These are phyloP conservation scores for Hypotaenidia okinawae DNA, from an alignment of 2,797 vertebrate genomes.

Conservation along the genomic window DNA sequence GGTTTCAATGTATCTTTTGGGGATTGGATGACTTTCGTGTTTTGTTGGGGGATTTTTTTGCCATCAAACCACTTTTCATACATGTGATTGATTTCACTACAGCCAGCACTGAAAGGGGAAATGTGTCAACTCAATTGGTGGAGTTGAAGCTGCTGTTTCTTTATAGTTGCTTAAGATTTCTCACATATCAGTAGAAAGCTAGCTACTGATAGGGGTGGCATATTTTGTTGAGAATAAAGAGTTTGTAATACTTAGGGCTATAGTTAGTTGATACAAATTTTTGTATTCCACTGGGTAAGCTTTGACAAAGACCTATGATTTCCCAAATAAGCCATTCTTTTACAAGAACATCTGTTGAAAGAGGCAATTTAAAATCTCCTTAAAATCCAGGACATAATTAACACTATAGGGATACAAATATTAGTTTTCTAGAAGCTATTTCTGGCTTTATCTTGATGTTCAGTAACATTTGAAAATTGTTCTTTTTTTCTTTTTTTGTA, in stretches of 20 bases:
- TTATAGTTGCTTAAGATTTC: neutral
- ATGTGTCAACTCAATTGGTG: neutral
- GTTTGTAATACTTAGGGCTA: constrained; percentile 28
- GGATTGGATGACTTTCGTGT: neutral
- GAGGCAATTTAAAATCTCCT: constrained; percentile 75
- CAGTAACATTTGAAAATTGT: constrained; percentile 3
- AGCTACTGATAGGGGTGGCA: neutral
- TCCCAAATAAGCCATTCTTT: constrained; percentile 74
- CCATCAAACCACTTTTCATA: neutral
- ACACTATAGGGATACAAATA: constrained; percentile 76
- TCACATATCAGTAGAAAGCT: neutral
- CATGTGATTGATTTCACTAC: neutral
- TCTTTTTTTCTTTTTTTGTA: neutral
- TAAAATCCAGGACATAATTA: constrained; percentile 78
- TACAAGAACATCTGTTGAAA: constrained; percentile 78
- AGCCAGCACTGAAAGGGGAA: neutral
- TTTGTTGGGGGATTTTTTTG: rapidly evolving
- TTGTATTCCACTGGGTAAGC: constrained; percentile 71
- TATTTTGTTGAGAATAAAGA: constrained; percentile 34
- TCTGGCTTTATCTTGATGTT: constrained; percentile 65
- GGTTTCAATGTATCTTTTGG: neutral
- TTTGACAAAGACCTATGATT: constrained; percentile 74
- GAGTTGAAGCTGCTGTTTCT: neutral
- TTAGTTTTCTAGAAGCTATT: constrained; percentile 77
- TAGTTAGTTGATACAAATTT: constrained; percentile 62